Evolutionary conservation across 2,113 vertebrate genomes (phyloP).

Genomic region (Hemichromis elongatus): DNA sequence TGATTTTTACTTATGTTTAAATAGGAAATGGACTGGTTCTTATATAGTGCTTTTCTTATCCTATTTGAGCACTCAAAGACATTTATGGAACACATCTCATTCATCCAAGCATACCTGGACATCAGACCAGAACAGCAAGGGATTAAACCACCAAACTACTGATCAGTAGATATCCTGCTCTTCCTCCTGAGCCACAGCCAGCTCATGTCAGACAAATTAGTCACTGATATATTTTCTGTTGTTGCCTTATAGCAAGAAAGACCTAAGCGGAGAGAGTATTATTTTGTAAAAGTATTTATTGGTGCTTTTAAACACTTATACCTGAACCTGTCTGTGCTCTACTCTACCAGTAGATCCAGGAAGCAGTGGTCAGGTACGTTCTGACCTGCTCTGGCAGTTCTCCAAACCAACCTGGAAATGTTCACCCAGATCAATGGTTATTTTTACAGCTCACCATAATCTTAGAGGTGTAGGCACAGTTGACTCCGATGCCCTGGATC

Average conservation of each 20-base stretch:
- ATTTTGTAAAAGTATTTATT: neutral
- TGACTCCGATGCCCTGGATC: conserved; percentile 87
- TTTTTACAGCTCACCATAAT: conserved; percentile 83
- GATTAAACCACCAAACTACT: neutral
- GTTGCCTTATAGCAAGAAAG: neutral
- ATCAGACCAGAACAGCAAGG: neutral
- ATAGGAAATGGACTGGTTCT: too few species aligned
- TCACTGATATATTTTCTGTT: neutral
- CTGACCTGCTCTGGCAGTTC: neutral
- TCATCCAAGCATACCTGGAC: neutral
- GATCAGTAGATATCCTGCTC: neutral
- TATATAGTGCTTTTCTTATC: too few species aligned
- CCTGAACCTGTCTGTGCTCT: neutral
- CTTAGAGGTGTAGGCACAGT: conserved; percentile 98
- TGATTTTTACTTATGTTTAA: neutral
- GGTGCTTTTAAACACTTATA: neutral
- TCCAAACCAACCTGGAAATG: neutral
- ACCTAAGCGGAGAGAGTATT: neutral
- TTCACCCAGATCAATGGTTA: neutral
- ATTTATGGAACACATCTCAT: neutral
- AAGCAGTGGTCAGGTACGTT: neutral
- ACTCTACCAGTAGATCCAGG: neutral
- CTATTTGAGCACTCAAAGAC: neutral
- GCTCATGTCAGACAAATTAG: neutral
- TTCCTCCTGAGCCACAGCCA: too few species aligned